Base-by-base conservation (phyloP, 2,888 invertebrate species). In the Agrochola macilenta region DNA sequence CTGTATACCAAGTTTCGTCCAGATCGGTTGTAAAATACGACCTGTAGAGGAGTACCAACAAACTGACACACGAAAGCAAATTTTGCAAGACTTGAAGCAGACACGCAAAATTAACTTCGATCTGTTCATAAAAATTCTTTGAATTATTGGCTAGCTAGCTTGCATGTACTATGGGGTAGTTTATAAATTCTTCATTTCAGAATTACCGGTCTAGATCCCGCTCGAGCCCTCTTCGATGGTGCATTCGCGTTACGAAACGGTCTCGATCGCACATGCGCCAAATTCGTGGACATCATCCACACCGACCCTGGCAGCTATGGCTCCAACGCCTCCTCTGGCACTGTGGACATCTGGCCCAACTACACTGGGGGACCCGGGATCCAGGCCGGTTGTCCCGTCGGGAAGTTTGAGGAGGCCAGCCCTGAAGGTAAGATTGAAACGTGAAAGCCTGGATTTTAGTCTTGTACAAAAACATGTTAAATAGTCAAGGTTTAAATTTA, bases 281-380 rank as follows among this genome's bases (percentile, higher is more conserved):
- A 93, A 70, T 97, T 97, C 81, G 97, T 97, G 65, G 97, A 98
- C 93, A 97, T 98, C 54, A 97, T 98, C 70, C 98, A 98, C 91
- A 97, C 97, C 7, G 97, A 98, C 91, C 97, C 97, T 20, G 97
- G 97, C 83, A 93, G 96, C 39, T 97, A 97, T 89, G 97, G 97
- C 2, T 96, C 96, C 39, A 96, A 95, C 39, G 87, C 90, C 0
- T 92, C 96, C 7, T 92, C 94, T 0, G 97, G 97, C 0, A 97
- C 97, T 0, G 97, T 95, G 1, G 97, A 97, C 83, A 95, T 97
- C 88, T 97, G 97, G 97, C 97, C 97, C 14, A 97, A 97, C 89
- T 96, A 95, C 78, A 95, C 95, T 0, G 94, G 92, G 52, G 85
- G 81, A 0, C 92, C 94, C 0, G 89, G 87, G 17, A 87, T 89